Base-by-base conservation (phyloP, 2,888 invertebrate species). In the Cacoxenus indagator region DNA sequence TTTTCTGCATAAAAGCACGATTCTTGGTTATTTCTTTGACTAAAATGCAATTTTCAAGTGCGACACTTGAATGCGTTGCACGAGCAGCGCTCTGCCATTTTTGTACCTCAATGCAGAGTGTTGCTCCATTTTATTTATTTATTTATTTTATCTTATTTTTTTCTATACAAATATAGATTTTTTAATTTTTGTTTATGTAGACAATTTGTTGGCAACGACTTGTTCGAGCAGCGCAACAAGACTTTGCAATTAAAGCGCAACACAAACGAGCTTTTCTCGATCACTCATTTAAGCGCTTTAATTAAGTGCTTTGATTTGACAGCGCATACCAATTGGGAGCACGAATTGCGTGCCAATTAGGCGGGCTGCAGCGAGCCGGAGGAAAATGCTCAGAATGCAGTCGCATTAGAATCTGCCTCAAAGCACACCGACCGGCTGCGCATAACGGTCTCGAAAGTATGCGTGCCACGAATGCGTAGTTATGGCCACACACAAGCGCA, bases 331-430 rank as follows among this genome's bases (percentile, higher is more conserved):
- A 70, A 48, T 48, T 29, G 65, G 72, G 66, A 67, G 68, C 72
- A 79, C 81, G 78, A 82, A 82, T 81, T 82, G 81, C 81, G 76
- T 67, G 73, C 80, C 82, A 83, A 83, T 83, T 79, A 81, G 75
- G 48, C 19, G 22, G 8, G 37, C 8, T 11, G 37, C 51, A 19
- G n/a, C 17, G 51, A 51, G 19, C 8, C 17, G 51, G 9, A 51
- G 14, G 14, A 37, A 31, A 31, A 51, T 19, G 22, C 51, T 68
- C 65, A 14, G 62, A 22, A 64, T 64, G 19, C 45, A 37, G 61
- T 45, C 22, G 26, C 62, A 45, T 31, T 45, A 22, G 19, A 31
- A 14, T 9, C 9, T 14, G 8, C 17, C 19, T 45, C 45, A 64
- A 31, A 43, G n/a, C 46, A 29, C 54, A 48, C 51, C 59, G 70